Base-by-base conservation (phyloP, 2,888 invertebrate genomes). In the Anthoptus insignis region DNA sequence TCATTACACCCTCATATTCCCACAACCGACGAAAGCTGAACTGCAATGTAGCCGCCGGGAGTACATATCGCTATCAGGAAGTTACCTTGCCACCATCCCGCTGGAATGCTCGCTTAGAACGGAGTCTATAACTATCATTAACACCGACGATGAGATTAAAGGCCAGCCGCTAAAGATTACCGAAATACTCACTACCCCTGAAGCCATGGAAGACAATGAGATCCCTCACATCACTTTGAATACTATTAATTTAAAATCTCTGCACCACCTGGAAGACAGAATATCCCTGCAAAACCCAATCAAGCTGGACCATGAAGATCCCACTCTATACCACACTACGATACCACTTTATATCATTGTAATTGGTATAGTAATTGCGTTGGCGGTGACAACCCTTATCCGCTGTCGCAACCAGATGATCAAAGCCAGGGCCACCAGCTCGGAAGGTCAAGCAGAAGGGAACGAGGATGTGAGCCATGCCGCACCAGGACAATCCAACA, bases 1-100 rank as follows among this genome's bases (percentile, higher is more conserved):
- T n/a, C 72, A 71, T 39, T 71, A 74, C 45, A 59, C 60, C 7
- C 54, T 64, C 3, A 29, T 45, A 2, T 65, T 69, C 34, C 69
- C 66, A 21, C 39, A 52, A 1, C 54, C 34, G 3, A 65, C 64
- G 0, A 58, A 50, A 37, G 39, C 47, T 16, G 50, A 66, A n/a
- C 24, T 50, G 3, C 13, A 19, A 37, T 68, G 68, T 19, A 27
- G 27, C 11, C 16, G 37, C 34, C 8, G 16, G 8, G 34, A 21
- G 22, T 45, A 47, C 9, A 56, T 9, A 5, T 24, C 32, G 6
- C 21, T 68, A 6, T 32, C 60, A 37, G 68, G 71, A 22, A 68
- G 68, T 24, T 71, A 66, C 32, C 54, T 70, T 2, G 64, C 37
- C 8, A 68, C 65, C 2, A 67, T 68, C 14, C 71, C 71, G 21